Evolutionary conservation across 92 coral and sea anemone genomes (phyloP).

Genomic region (Plumapathes pennacea): DNA sequence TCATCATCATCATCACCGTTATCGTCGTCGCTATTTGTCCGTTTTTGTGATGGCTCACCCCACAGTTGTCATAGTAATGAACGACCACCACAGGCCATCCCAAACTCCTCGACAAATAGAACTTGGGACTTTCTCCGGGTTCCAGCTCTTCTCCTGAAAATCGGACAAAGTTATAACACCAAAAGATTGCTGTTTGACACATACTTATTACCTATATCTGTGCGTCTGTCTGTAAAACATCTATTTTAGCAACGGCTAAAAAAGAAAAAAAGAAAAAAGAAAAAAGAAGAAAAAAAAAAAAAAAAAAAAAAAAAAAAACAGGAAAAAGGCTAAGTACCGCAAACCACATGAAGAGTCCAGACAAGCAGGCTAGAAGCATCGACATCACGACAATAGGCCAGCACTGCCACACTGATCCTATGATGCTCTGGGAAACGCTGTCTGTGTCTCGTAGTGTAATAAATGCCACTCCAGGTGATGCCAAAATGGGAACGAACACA

Average conservation of each 20-base stretch:
- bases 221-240: no score
- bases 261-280: no score
- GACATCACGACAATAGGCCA: slow-evolving; percentile 39
- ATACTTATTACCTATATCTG: no score
- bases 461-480: slow-evolving; percentile 74
- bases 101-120: slow-evolving; percentile 27
- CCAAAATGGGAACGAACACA: slow-evolving; percentile 59
- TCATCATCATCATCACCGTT: neutral
- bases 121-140: slow-evolving; percentile 20
- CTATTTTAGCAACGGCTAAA: no score
- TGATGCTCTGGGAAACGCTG: slow-evolving; percentile 6
- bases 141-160: slow-evolving; percentile 25
- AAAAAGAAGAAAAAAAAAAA: no score
- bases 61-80: slow-evolving; percentile 56
- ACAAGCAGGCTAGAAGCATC: slow-evolving; percentile 21
- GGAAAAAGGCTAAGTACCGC: slow-evolving; percentile 29
- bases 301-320: no score
- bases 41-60: slow-evolving; percentile 31
- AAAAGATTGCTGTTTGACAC: neutral
- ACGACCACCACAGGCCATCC: slow-evolving; percentile 50
- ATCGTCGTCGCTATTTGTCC: neutral
- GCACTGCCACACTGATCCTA: slow-evolving; percentile 17
- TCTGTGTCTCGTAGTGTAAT: slow-evolving; percentile 25
- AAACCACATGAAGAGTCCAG: slow-evolving; percentile 69
- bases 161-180: neutral